These are phyloP conservation scores for Panzeria rudis DNA, from an alignment of 2,888 invertebrate genomes.

Conservation along the genomic window DNA sequence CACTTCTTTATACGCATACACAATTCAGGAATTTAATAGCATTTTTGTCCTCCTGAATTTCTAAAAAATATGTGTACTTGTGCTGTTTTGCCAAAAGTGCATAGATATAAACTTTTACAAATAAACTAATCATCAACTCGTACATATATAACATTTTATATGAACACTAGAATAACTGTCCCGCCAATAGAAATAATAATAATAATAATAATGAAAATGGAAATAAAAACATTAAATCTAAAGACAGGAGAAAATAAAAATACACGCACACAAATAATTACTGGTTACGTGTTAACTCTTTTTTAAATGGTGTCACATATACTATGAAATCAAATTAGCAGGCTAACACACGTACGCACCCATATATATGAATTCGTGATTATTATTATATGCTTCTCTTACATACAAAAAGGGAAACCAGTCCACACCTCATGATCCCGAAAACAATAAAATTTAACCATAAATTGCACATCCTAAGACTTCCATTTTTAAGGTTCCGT, in stretches of 20 bases:
- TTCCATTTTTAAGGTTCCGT: too few species aligned
- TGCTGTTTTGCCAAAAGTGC: too few species aligned
- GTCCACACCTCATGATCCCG: neutral
- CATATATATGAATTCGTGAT: neutral
- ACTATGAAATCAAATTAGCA: conserved; percentile 11
- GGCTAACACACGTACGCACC: neutral
- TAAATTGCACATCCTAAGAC: too few species aligned
- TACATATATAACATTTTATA: neutral
- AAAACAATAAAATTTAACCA: too few species aligned
- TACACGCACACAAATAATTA: conserved; percentile 14
- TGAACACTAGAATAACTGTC: neutral
- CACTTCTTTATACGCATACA: too few species aligned
- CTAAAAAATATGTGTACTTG: too few species aligned
- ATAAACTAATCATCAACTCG: conserved; percentile 14
- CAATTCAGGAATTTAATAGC: too few species aligned
- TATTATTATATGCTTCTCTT: neutral
- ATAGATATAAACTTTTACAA: neutral
- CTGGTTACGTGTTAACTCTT: conserved; percentile 62
- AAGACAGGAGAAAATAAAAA: conserved; percentile 11
- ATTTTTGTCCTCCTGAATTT: too few species aligned
- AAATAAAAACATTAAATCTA: neutral
- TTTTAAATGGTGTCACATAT: conserved; percentile 61
- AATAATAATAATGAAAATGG: conserved; percentile 1
- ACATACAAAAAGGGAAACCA: neutral
- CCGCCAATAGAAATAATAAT: conserved; percentile 7